Base-by-base conservation (phyloP, 1,140 invertebrate genomes). In the Pseudomyrmex pallidus region DNA sequence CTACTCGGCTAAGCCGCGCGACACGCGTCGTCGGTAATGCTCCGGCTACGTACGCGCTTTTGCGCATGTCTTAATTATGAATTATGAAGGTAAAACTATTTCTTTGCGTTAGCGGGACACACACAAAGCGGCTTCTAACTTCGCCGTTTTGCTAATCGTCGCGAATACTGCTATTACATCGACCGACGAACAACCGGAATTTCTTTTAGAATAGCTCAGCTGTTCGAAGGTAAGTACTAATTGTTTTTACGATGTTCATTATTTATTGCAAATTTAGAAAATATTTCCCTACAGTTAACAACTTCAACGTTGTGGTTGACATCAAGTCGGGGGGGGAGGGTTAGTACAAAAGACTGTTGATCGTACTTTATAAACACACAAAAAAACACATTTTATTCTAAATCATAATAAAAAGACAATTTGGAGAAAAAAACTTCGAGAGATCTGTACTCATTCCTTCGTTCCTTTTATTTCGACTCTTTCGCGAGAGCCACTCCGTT, bases 401-500 rank as follows among this genome's bases (percentile, higher is more conserved):
- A 54, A 17, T 35, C 35, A 35, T 9, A 59, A 57, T 5, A 35
- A 70, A 68, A 9, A 10, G n/a, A n/a, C 48, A 76, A 74, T 74
- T 74, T 62, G 13, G 3, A 15, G 8, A 15, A 2, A 15, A 17
- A 3, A 61, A 44, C 52, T 78, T 22, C 12, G 20, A 74, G n/a
- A 74, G 57, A 74, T 10, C 46, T 46, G n/a, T n/a, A 50, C 20
- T 52, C 56, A 35, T 67, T 57, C 15, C 15, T 74, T 63, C 50
- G 2, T 54, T 59, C 66, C 25, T 50, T 67, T 88, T 85, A 76
- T 88, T 64, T 85, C 17, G 74, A 77, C 59, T 83, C 57, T 70
- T 84, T 74, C 66, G 74, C 64, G 48, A 78, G 72, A 82, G 50
- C 77, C 52, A 50, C 9, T n/a, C n/a, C 25, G 74, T 50, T 48